These are phyloP conservation scores for Strix uralensis DNA, from an alignment of 2,113 vertebrate species.

Conservation along the genomic window DNA sequence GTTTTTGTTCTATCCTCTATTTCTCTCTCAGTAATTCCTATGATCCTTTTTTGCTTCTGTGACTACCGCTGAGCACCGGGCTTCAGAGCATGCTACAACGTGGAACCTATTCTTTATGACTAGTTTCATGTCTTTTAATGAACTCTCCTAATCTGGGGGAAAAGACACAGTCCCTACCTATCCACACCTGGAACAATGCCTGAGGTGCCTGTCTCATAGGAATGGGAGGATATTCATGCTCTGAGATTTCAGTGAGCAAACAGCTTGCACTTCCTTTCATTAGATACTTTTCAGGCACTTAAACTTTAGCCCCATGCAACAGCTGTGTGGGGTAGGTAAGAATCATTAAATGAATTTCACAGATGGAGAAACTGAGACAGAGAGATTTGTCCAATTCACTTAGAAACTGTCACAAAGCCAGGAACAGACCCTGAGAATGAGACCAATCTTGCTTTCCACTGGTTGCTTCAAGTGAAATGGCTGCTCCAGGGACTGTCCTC, in stretches of 20 bases:
- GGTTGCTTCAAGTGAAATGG: neutral
- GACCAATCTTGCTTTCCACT: neutral
- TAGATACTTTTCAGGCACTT: neutral
- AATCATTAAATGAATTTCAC: slow-evolving; percentile 30
- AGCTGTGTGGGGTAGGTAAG: slow-evolving; percentile 24
- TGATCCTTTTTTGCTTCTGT: slow-evolving; percentile 17
- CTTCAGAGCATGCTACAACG: neutral
- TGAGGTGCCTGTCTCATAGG: neutral
- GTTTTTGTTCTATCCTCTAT: slow-evolving; percentile 15
- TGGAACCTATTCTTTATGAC: neutral
- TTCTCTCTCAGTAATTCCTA: slow-evolving; percentile 32
- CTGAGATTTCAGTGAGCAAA: neutral
- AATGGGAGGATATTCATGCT: neutral
- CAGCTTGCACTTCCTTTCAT: neutral
- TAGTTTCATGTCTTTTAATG: slow-evolving; percentile 14
- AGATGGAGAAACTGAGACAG: slow-evolving; percentile 44
- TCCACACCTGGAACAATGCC: neutral
- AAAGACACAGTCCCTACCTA: neutral
- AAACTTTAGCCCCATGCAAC: neutral
- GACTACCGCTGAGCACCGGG: neutral
- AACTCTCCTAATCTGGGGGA: neutral
- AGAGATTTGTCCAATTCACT: neutral
- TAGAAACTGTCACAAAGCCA: slow-evolving; percentile 14
- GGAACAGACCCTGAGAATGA: neutral
- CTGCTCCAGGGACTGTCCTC: neutral